phyloP scores from a whole-genome alignment of 2,113 vertebrate genomes.

The Corythoichthys intestinalis region DNA sequence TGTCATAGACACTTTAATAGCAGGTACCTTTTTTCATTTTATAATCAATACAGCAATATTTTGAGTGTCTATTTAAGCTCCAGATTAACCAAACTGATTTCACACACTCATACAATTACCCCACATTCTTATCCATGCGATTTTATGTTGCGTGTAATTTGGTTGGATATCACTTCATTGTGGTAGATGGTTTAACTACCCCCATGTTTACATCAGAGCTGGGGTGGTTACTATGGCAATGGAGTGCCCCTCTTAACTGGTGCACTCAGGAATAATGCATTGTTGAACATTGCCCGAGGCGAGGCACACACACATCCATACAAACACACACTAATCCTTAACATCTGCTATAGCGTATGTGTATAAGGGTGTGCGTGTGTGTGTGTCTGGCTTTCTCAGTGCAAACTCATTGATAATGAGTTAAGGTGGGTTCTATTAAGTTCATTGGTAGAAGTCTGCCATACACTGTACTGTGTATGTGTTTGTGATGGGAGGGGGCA shows the following conservation, averaged over 20 bases:
- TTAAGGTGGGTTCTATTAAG: slow-evolving; percentile 58
- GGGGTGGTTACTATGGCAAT: slow-evolving; percentile 66
- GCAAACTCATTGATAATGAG: slow-evolving; percentile 64
- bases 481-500: slow-evolving; percentile 21
- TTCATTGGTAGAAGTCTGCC: slow-evolving; percentile 49
- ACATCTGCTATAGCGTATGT: slow-evolving; percentile 68
- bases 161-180: slow-evolving; percentile 47
- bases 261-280: slow-evolving; percentile 77
- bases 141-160: slow-evolving; percentile 25
- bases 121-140: slow-evolving; percentile 18
- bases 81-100: slow-evolving; percentile 5
- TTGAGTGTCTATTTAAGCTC: slow-evolving; percentile 14
- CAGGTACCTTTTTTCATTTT: neutral
- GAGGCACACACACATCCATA: slow-evolving; percentile 52
- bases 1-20: no score
- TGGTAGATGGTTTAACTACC: slow-evolving; percentile 56
- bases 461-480: slow-evolving; percentile 32
- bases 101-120: slow-evolving; percentile 7
- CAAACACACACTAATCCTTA: slow-evolving; percentile 68
- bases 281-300: slow-evolving; percentile 74
- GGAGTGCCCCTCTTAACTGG: slow-evolving; percentile 75
- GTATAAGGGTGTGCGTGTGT: slow-evolving; percentile 35
- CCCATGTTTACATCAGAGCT: slow-evolving; percentile 67
- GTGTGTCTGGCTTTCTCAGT: slow-evolving; percentile 48
- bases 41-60: slow-evolving; percentile 9